Base-by-base conservation (phyloP, 2,888 invertebrate genomes). In the Coelogynopora nodosa region DNA sequence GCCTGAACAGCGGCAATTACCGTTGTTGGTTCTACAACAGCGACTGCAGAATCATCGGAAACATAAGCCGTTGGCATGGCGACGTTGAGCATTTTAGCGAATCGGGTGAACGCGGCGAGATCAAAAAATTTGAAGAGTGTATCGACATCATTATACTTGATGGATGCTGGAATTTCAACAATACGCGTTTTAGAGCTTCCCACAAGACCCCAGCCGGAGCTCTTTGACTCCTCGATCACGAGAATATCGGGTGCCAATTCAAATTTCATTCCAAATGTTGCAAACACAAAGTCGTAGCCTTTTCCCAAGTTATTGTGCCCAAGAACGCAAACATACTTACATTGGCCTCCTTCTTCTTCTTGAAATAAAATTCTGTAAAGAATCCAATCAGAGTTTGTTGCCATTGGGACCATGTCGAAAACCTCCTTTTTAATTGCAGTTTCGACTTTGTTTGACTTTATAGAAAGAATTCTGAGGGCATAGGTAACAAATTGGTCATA, bases 281-380 rank as follows among this genome's bases (percentile, higher is more conserved):
- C 84, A 13, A 84, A 49, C 0, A 84, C 84, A 29, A 84, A 84
- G 31, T 84, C 84, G 84, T 49, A 84, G 0, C 84, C 84, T 29
- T 29, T 5, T 23, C 49, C 5, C 49, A 31, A 31, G 84, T 67
- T 67, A 13, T 84, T 84, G 31, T 84, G 84, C n/a, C 49, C 84
- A 26, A 84, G 84, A 67, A 84, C 84, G 27, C 84, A 49, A 67
- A 84, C 84, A 27, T 49, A 84, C 18, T 84, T 84, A 1, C 49
- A 49, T 23, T 5, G 1, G 18, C 84, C 84, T n/a, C 84, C 84
- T 2, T 31, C 31, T n/a, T 67, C 84, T 23, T 31, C 5, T 31
- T 67, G 84, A 31, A 84, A 84, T 18, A 84, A 13, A 10, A 84
- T 84, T 31, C 67, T 27, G 31, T 49, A 84, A 23, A 49, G 23